Evolutionary conservation across 1,140 invertebrate species (phyloP).

Genomic region (Phthorimaea operculella): DNA sequence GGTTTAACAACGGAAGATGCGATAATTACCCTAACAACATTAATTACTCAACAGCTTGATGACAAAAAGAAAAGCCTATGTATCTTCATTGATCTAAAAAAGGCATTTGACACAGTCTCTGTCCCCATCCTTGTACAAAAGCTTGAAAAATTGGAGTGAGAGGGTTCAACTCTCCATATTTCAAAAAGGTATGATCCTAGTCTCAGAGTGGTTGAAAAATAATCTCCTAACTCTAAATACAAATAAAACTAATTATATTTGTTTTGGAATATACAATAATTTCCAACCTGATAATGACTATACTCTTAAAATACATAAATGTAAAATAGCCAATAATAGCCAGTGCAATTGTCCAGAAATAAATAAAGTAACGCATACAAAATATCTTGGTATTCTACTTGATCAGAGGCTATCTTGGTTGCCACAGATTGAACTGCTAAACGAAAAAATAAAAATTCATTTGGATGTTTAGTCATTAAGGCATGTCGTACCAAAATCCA

Average conservation of each 20-base stretch:
- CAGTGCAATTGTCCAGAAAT: not conserved
- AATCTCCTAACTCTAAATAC: slow-evolving; percentile 4
- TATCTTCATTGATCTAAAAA: no score
- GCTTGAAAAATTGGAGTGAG: no score
- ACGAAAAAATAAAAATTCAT: slow-evolving; percentile 2
- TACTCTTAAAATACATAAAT: not conserved
- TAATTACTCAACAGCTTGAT: no score
- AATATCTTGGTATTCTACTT: not conserved
- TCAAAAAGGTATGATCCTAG: not conserved
- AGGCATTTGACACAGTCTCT: no score
- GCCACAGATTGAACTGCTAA: not conserved
- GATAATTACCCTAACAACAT: no score
- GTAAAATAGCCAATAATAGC: not conserved
- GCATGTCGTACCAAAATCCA: not conserved
- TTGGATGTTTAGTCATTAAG: slow-evolving; percentile 5
- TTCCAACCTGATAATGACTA: not conserved
- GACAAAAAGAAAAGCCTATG: no score
- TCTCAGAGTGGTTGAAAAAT: slow-evolving; percentile 5
- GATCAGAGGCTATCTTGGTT: not conserved
- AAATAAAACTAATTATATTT: not conserved
- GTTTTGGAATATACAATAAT: not conserved
- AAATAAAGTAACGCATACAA: not conserved
- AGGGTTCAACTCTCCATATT: no score
- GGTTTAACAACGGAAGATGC: no score
- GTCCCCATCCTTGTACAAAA: no score